These are phyloP conservation scores for Ischnura elegans DNA, from an alignment of 2,888 invertebrate species.

Conservation along the genomic window DNA sequence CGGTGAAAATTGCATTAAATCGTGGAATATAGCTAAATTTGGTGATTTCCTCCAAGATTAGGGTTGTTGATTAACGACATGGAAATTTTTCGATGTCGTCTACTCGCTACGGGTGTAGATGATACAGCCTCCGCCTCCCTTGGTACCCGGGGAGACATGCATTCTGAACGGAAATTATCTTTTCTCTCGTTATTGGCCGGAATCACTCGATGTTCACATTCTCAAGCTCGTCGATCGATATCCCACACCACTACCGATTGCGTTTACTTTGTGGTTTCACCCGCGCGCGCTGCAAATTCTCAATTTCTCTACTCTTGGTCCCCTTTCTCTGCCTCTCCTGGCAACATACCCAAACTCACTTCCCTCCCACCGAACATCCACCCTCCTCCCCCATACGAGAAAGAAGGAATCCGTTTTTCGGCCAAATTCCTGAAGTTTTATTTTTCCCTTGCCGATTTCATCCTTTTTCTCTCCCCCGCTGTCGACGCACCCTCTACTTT, in stretches of 20 bases:
- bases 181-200: not conserved
- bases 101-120: too few species aligned
- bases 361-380: not conserved
- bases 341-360: not conserved
- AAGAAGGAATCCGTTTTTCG: constrained; percentile 64
- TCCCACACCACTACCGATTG: not conserved
- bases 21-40: too few species aligned
- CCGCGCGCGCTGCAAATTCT: not conserved
- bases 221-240: not conserved
- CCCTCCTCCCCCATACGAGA: constrained; percentile 30
- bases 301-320: not conserved
- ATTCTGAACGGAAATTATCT: not conserved
- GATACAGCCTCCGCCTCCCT: too few species aligned
- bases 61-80: too few species aligned
- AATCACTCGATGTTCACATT: not conserved
- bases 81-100: too few species aligned
- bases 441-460: constrained; percentile 19
- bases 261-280: not conserved
- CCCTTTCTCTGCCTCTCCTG: not conserved
- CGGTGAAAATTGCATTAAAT: too few species aligned
- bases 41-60: too few species aligned
- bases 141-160: too few species aligned
- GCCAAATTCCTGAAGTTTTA: constrained; percentile 55
- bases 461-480: too few species aligned
- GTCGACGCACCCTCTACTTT: not conserved